phyloP scores from a whole-genome alignment of 2,797 vertebrate species.

The Lithobates pipiens region DNA sequence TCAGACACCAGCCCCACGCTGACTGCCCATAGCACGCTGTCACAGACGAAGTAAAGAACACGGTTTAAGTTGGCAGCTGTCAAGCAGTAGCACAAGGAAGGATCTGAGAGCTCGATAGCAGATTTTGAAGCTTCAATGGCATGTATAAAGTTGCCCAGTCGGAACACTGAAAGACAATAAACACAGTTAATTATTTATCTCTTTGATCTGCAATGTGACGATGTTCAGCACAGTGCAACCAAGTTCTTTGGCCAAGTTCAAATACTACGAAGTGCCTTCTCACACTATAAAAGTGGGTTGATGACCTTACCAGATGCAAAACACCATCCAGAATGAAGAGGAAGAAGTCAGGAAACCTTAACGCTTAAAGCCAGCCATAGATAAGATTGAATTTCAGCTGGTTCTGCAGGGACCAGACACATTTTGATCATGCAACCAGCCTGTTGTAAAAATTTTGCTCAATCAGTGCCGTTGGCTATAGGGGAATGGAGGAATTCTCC shows the following conservation, averaged over 20 bases:
- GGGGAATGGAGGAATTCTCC: no score
- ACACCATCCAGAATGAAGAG: no score
- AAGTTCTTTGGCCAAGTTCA: not conserved
- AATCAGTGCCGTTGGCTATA: no score
- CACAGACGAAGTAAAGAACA: constrained; percentile 88
- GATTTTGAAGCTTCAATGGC: constrained; percentile 85
- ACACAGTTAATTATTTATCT: constrained; percentile 32
- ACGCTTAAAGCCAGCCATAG: no score
- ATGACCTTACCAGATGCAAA: no score
- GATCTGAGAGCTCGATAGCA: constrained; percentile 77
- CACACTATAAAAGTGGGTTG: not conserved
- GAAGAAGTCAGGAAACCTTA: no score
- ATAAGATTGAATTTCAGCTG: no score
- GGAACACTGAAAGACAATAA: constrained; percentile 85
- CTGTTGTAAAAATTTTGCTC: no score
- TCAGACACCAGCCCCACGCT: constrained; percentile 77
- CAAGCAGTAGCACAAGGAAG: constrained; percentile 84
- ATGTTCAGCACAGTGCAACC: not conserved
- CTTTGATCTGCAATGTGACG: not conserved
- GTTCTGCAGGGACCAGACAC: no score
- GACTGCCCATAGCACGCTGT: constrained; percentile 86
- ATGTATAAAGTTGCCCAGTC: constrained; percentile 87
- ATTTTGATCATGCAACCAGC: no score
- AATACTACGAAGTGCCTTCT: not conserved
- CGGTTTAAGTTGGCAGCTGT: constrained; percentile 85